Evolutionary conservation across 2,113 vertebrate species (phyloP).

Genomic region (Struthidea cinerea): DNA sequence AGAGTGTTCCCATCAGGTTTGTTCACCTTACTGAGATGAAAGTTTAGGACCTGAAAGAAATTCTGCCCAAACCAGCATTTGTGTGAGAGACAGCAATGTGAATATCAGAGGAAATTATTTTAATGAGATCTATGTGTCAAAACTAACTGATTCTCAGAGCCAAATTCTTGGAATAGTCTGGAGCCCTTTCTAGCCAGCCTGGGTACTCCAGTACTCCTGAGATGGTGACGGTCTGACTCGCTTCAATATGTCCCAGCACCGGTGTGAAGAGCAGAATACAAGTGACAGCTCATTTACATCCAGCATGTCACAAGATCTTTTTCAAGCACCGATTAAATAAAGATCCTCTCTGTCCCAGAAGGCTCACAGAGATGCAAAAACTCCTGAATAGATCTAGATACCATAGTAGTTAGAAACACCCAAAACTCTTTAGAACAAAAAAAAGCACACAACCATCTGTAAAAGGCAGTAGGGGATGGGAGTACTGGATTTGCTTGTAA

Average conservation of each 20-base stretch:
- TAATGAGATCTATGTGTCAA: neutral
- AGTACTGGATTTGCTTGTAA: neutral
- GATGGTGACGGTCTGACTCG: neutral
- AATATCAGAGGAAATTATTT: neutral
- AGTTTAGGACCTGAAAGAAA: neutral
- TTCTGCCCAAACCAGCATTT: neutral
- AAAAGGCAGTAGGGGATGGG: neutral
- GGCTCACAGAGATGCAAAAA: neutral
- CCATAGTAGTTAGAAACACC: neutral
- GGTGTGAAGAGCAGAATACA: neutral
- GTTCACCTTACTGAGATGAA: neutral
- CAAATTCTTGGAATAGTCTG: neutral
- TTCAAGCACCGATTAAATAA: neutral
- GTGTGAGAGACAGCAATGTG: neutral
- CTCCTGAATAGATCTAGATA: neutral
- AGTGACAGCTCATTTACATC: neutral
- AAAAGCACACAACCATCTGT: neutral
- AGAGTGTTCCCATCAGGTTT: neutral
- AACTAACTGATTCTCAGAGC: neutral
- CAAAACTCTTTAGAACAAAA: constrained; percentile 10
- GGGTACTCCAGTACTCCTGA: neutral
- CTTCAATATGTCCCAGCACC: neutral
- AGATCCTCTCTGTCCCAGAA: neutral
- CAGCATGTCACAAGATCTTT: neutral
- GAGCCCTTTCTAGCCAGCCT: neutral